Evolutionary conservation across 2,113 vertebrate species (phyloP).

Genomic region (Toxostoma redivivum): DNA sequence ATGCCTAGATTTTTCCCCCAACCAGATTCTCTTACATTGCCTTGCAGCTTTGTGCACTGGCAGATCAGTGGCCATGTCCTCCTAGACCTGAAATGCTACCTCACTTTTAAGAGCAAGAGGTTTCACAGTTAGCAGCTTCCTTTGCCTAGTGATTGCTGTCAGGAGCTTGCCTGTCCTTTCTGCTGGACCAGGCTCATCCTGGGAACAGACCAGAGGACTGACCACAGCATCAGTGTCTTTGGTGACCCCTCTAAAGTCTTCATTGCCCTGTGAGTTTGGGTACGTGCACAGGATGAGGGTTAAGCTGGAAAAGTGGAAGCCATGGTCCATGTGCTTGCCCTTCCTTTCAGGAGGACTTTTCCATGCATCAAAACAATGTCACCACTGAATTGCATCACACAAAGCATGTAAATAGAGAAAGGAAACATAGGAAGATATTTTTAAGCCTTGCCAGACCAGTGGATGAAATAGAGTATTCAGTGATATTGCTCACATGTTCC

Average conservation of each 20-base stretch:
- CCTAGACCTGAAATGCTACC: neutral
- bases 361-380: neutral
- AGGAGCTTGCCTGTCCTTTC: neutral
- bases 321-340: neutral
- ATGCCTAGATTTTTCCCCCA: neutral
- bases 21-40: neutral
- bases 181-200: neutral
- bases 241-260: neutral
- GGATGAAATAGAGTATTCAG: neutral
- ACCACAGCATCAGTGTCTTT: neutral
- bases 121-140: neutral
- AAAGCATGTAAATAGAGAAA: neutral
- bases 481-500: constrained; percentile 6
- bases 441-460: neutral
- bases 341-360: neutral
- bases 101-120: neutral
- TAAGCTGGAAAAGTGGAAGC: neutral
- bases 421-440: constrained; percentile 6
- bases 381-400: neutral
- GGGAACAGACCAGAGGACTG: neutral
- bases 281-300: rapidly evolving
- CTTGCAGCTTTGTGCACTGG: neutral
- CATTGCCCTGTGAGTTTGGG: rapidly evolving
- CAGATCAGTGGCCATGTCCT: neutral
- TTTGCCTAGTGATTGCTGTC: neutral